Percentiles rank a stretch among this genome's conserved stretches.
phyloP scores from a whole-genome alignment of 1,140 invertebrate genomes.

The Ips typographus region DNA sequence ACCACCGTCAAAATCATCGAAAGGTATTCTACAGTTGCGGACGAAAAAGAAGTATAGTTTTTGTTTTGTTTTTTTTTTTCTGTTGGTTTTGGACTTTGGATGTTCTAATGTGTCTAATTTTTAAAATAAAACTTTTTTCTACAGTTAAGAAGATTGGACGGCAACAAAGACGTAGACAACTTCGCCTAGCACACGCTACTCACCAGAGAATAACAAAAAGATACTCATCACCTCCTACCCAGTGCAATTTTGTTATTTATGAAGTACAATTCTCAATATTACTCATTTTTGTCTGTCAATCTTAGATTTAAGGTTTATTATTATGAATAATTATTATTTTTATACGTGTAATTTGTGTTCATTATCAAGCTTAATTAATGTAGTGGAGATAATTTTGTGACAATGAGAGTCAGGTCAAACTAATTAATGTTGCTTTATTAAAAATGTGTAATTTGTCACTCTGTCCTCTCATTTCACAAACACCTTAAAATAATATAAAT shows the following conservation, averaged over 20 bases:
- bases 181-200: constrained; percentile 13
- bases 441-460: too few species aligned
- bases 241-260: constrained; percentile 1
- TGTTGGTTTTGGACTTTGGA: not conserved
- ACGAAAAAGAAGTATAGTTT: constrained; percentile 66
- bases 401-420: too few species aligned
- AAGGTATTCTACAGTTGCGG: constrained; percentile 61
- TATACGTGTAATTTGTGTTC: too few species aligned
- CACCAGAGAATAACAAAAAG: not conserved
- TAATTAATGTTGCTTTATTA: too few species aligned
- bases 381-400: too few species aligned
- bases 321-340: too few species aligned
- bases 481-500: too few species aligned
- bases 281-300: too few species aligned
- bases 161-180: constrained; percentile 26
- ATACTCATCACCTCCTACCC: not conserved
- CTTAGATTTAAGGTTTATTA: too few species aligned
- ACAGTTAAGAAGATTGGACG: constrained; percentile 34
- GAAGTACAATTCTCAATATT: not conserved
- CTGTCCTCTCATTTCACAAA: too few species aligned
- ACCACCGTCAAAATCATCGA: constrained; percentile 49
- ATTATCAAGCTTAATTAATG: too few species aligned
- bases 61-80: constrained; percentile 4
- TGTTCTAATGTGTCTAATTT: not conserved
- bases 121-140: constrained; percentile 8